A percentile compares a stretch with the other conserved stretches of the same genome.
Evolutionary conservation across 2,888 invertebrate species (phyloP).

Genomic region (Phortica magna): DNA sequence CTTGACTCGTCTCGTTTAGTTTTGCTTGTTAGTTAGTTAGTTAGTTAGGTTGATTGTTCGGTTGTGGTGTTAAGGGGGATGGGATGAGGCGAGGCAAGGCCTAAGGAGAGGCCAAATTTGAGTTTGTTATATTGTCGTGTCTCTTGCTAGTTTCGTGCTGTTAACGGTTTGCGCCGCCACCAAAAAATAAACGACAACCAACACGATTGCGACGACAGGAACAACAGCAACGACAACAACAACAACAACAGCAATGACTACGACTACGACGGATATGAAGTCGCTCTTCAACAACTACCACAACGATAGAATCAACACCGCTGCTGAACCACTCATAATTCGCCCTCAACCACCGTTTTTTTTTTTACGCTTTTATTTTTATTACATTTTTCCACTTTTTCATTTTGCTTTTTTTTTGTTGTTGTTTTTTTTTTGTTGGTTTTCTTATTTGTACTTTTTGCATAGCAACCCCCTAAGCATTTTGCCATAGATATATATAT

Average conservation of each 20-base stretch:
- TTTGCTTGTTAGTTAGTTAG: no score
- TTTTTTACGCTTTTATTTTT: slow-evolving; percentile 22
- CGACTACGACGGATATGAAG: neutral
- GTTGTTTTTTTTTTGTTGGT: slow-evolving; percentile 8
- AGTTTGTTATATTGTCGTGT: slow-evolving; percentile 48
- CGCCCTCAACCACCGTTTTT: slow-evolving; percentile 42
- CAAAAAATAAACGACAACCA: slow-evolving; percentile 1
- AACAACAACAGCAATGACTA: slow-evolving; percentile 11
- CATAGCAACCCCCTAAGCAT: slow-evolving; percentile 60
- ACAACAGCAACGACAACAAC: slow-evolving; percentile 6
- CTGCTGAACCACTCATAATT: slow-evolving; percentile 57
- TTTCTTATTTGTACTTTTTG: slow-evolving; percentile 1
- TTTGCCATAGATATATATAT: slow-evolving; percentile 27
- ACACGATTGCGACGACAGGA: slow-evolving; percentile 20
- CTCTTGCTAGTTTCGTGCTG: slow-evolving; percentile 40
- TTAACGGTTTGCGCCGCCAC: slow-evolving; percentile 43
- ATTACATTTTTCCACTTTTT: slow-evolving; percentile 17
- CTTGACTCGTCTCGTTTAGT: slow-evolving; percentile 37
- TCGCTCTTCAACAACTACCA: neutral
- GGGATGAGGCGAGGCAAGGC: slow-evolving; percentile 4
- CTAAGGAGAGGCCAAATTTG: slow-evolving; percentile 31
- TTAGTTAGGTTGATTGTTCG: slow-evolving; percentile 1
- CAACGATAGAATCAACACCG: slow-evolving; percentile 44
- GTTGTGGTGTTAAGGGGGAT: slow-evolving; percentile 13
- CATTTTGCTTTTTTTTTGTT: neutral